Evolutionary conservation across 1,140 invertebrate species (phyloP), one percentile per base, ranked within the genome.

Genomic region (Drosophila serrata): DNA sequence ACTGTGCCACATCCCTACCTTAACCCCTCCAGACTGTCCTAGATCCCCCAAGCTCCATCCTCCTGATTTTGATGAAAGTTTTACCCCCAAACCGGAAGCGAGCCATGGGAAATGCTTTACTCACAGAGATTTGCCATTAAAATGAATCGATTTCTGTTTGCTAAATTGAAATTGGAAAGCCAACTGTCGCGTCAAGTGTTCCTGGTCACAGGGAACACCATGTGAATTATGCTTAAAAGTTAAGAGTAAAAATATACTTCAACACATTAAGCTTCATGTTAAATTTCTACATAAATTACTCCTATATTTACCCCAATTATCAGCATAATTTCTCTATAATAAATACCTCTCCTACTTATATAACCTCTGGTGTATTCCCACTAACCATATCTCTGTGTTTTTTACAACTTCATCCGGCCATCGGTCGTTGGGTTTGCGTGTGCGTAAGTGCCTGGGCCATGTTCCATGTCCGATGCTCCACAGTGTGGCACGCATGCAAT

Each of bases 121-220:
- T 67, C 24, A 53, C 63, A 69, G 45, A 73, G 79, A 86, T 76
- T 86, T 86, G 75, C 62, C 62, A 86, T 58, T 63, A 72, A 37
- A 60, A 79, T 59, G 55, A 87, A 82, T 87, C 82, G 82, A 87
- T 87, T 82, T 72, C 13, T 70, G 48, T 69, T 79, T 42, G 39
- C 64, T 46, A 70, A 64, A 75, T 62, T 22, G 43, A 11, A 55
- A 37, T 55, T 19, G 19, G 45, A 62, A 43, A 65, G 37, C 48
- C 59, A 60, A 39, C 35, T 63, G 55, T 22, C 37, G 24, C 51
- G 17, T 7, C 39, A 33, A 69, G 37, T 27, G 19, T 22, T 24
- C 13, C 15, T 27, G 29, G 5, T 12, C 29, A n/a, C 12, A 49
- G 9, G 37, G 73, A 75, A 75, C 59, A 45, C 68, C 45, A 74